Evolutionary conservation across 2,797 vertebrate species (phyloP), one percentile per base, ranked within the genome.

Genomic region (Morus bassanus): DNA sequence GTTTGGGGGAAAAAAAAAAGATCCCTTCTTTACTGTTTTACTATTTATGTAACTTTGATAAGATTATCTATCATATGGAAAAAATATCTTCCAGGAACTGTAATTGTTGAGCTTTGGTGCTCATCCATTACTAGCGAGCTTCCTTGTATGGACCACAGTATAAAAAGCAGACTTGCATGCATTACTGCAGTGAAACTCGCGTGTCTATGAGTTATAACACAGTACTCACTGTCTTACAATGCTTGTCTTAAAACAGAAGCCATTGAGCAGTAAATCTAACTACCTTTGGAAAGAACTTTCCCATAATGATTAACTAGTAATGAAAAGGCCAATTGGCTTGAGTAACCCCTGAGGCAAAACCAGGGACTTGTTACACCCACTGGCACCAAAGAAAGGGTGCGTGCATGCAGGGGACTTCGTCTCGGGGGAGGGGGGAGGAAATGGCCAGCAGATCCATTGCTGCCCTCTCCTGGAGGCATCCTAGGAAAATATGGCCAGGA

Each of bases 401-500:
- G 39, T 45, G 48, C 4, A 0, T 1, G 22, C 3, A 4, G 46
- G n/a, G 10, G 13, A 18, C 18, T 76, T 84, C 35, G 53, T 53
- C 78, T 69, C 51, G 14, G 59, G 65, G 60, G 76, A 10, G 37
- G 37, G 37, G 37, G 37, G 37, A 10, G 64, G 88, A 70, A 85
- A 41, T 14, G 90, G 27, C 67, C 89, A 84, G 64, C 81, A 97
- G 94, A 97, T 94, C 90, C 88, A 97, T 96, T 97, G 85, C 97
- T 97, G 97, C 97, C 97, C 96, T 97, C 97, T 97, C 84, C 97
- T 97, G 97, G 97, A 97, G 37, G 78, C 65, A 87, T 85, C 73
- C 63, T 88, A 68, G 88, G 94, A 45, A 81, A 89, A 78, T 94
- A 85, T 59, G 93, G 27, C 70, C 83, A 39, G 79, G 59, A 84